Evolutionary conservation across 1,140 invertebrate species (phyloP), one percentile per base, ranked within the genome.

Genomic region (Ptiloglossa arizonensis): DNA sequence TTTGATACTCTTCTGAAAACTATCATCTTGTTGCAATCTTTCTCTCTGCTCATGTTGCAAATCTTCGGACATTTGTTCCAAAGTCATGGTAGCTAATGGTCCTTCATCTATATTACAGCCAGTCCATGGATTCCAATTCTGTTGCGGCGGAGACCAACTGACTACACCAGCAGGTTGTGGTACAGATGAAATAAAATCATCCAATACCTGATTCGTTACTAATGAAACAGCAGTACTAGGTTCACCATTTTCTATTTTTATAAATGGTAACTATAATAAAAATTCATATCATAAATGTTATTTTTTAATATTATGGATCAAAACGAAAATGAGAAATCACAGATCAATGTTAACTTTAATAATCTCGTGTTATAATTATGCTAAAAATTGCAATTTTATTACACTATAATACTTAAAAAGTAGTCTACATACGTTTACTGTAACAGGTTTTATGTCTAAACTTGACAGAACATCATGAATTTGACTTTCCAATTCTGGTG

Each of bases 61-160:
- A 76, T 98, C 96, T 9, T 94, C 90, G 82, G 97, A 98, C 5
- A 99, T 94, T 60, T 96, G 92, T 32, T 98, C 97, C 80, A 99
- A 93, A 6, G 94, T 93, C 0, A 95, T 94, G 11, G 94, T 94
- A 2, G 98, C 97, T 54, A 99, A 91, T 13, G 97, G 97, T 64
- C 96, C 98, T 89, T 98, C 97, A 86, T 99, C 98, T 86, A 99
- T 98, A 89, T 99, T 99, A 87, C 97, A 98, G 0, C 95, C 96
- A 32, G 95, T 96, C 98, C 98, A 99, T 11, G 98, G 96, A 93
- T 99, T 98, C 98, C 98, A 99, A 91, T 99, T 99, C 15, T 94
- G 94, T 80, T 96, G 95, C 0, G 98, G 98, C 1, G 99, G 98
- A 2, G 97, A 97, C 98, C 98, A 99, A 3, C 97, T 95, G 19